Evolutionary conservation across 2,797 vertebrate species (phyloP).

Genomic region (Pseudopleuronectes americanus): DNA sequence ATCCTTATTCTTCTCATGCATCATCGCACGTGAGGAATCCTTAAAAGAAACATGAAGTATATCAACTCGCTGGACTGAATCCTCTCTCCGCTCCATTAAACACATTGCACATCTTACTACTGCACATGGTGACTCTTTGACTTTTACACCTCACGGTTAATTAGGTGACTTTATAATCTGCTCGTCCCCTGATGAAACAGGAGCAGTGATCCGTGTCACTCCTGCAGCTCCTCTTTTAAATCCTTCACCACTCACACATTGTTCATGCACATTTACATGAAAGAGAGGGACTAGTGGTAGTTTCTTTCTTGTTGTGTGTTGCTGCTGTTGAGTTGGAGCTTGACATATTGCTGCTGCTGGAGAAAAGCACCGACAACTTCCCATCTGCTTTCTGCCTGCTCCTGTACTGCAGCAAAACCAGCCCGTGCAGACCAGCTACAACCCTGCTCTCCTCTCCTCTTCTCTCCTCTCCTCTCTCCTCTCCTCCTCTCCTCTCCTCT

Average conservation of each 20-base stretch:
- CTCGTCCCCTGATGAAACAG: conserved; percentile 17
- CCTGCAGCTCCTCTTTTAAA: conserved; percentile 48
- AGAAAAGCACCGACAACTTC: conserved; percentile 33
- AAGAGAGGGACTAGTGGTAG: conserved; percentile 5
- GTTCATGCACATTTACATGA: too few relatives aligned
- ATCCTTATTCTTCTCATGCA: neutral
- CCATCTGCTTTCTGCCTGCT: conserved; percentile 54
- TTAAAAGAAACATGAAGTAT: too few relatives aligned
- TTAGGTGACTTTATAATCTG: conserved; percentile 20
- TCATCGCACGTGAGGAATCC: neutral
- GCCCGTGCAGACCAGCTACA: conserved; percentile 44
- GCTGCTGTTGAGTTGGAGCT: conserved; percentile 21
- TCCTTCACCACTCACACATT: conserved; percentile 60
- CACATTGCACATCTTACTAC: neutral
- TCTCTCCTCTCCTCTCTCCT: too few relatives aligned
- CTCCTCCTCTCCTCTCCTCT: too few relatives aligned
- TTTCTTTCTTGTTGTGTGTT: conserved; percentile 19
- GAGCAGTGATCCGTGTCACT: conserved; percentile 24
- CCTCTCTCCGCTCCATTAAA: conserved; percentile 2
- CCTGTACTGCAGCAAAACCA: conserved; percentile 75
- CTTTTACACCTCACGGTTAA: conserved; percentile 29
- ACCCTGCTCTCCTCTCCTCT: conserved; percentile 5
- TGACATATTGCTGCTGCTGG: conserved; percentile 5
- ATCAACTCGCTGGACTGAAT: neutral
- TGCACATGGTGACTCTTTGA: conserved; percentile 8